Percentiles rank a stretch among this genome's conserved stretches.
Evolutionary conservation across 2,113 vertebrate species (phyloP).

Genomic region (Oreochromis aureus): DNA sequence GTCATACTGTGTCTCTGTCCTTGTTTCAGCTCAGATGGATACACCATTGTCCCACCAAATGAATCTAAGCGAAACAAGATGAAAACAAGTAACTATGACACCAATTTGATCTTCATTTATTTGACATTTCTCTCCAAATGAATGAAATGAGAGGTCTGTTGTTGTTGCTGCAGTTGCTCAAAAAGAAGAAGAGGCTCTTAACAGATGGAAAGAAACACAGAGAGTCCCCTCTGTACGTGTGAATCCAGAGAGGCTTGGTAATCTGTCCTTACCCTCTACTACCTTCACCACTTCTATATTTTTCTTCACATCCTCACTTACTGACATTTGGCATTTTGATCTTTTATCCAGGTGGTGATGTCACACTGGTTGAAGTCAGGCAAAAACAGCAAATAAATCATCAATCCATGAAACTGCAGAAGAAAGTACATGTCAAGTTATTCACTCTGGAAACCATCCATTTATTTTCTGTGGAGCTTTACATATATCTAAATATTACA

Average conservation of each 20-base stretch:
- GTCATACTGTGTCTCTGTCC: neutral
- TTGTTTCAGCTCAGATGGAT: slow-evolving; percentile 62
- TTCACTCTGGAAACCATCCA: neutral
- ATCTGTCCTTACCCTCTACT: neutral
- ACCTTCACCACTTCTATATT: neutral
- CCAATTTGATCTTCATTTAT: neutral
- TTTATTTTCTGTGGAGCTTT: neutral
- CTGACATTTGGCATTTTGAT: neutral
- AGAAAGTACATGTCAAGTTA: slow-evolving; percentile 70
- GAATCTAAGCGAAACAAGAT: slow-evolving; percentile 62
- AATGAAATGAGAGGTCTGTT: neutral
- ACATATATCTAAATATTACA: neutral
- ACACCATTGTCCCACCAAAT: slow-evolving; percentile 73
- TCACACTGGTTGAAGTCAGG: slow-evolving; percentile 73
- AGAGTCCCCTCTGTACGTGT: slow-evolving; percentile 51
- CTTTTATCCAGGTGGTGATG: slow-evolving; percentile 70
- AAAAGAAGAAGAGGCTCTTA: slow-evolving; percentile 70
- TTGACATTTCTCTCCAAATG: neutral
- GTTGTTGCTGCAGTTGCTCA: slow-evolving; percentile 66
- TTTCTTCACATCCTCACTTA: neutral
- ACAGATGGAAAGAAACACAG: slow-evolving; percentile 68
- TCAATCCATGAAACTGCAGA: slow-evolving; percentile 71
- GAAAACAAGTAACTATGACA: slow-evolving; percentile 65
- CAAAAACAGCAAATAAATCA: slow-evolving; percentile 68
- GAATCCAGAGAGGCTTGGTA: slow-evolving; percentile 76